These are phyloP conservation scores for Telenomus remus DNA, from an alignment of 1,140 invertebrate genomes.

Conservation along the genomic window DNA sequence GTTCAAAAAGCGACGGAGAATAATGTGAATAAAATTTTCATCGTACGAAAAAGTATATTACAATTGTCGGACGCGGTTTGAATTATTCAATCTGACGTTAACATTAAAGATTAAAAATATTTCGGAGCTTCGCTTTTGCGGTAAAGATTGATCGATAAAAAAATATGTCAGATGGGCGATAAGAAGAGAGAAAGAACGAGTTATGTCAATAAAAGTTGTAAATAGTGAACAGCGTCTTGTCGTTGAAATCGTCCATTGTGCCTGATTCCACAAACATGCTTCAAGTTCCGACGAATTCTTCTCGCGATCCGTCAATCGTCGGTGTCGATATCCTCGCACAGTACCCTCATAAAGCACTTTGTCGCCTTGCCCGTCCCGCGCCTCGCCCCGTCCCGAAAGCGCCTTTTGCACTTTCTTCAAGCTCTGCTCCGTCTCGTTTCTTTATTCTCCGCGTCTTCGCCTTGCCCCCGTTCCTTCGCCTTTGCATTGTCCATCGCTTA, in stretches of 20 bases:
- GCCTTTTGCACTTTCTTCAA: slow-evolving; percentile 30
- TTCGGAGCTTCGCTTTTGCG: too few species aligned
- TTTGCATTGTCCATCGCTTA: slow-evolving; percentile 56
- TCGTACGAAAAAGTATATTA: too few species aligned
- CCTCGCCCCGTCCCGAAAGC: slow-evolving; percentile 4
- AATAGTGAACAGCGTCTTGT: slow-evolving; percentile 57
- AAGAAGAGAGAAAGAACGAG: slow-evolving; percentile 34
- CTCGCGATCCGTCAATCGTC: slow-evolving; percentile 53
- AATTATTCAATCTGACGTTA: too few species aligned
- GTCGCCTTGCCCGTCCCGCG: neutral
- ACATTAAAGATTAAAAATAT: neutral
- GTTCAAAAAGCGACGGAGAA: too few species aligned
- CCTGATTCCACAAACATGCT: slow-evolving; percentile 60
- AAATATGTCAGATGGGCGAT: slow-evolving; percentile 34
- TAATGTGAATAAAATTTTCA: too few species aligned
- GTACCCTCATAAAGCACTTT: slow-evolving; percentile 41
- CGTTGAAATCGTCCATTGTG: slow-evolving; percentile 58
- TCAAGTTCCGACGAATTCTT: slow-evolving; percentile 50
- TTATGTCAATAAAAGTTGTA: slow-evolving; percentile 63
- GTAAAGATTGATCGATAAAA: slow-evolving; percentile 17
- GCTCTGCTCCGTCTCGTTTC: slow-evolving; percentile 13
- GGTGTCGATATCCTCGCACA: slow-evolving; percentile 47
- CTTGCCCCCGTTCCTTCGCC: slow-evolving; percentile 25
- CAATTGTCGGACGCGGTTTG: too few species aligned
- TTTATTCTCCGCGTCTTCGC: slow-evolving; percentile 11